These are phyloP conservation scores for Trissonchulus sp. DNA, from an alignment of 2,888 invertebrate genomes.

Conservation along the genomic window DNA sequence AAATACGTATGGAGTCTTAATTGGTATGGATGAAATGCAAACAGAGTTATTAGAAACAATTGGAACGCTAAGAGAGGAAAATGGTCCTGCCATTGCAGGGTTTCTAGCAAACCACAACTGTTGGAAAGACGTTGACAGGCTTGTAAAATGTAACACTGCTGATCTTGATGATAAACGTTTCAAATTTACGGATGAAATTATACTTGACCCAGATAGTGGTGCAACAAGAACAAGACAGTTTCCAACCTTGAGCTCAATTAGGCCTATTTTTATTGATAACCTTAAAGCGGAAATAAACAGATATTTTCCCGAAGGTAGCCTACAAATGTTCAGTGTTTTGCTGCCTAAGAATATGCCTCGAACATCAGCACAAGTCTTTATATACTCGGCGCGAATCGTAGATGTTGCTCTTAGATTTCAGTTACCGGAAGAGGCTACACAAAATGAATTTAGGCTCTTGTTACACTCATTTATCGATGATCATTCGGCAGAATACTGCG, in stretches of 20 bases:
- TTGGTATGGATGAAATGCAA: background rate
- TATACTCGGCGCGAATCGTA: background rate
- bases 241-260: background rate
- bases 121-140: background rate
- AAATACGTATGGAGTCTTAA: background rate
- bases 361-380: background rate
- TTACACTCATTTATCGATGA: background rate
- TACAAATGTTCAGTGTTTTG: background rate
- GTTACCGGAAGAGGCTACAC: background rate
- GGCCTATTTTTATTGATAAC: background rate
- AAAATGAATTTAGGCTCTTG: background rate
- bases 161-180: background rate
- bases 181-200: background rate
- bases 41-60: background rate
- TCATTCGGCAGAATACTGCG: background rate
- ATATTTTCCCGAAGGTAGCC: slow-evolving; percentile 13
- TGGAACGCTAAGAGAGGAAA: background rate
- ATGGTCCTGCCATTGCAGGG: background rate
- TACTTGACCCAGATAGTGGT: background rate
- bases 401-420: background rate
- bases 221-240: background rate
- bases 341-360: background rate
- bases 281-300: background rate
- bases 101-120: background rate
- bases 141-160: background rate